These are phyloP conservation scores for Porites divaricata DNA, from an alignment of 92 coral and sea anemone species.

Conservation along the genomic window DNA sequence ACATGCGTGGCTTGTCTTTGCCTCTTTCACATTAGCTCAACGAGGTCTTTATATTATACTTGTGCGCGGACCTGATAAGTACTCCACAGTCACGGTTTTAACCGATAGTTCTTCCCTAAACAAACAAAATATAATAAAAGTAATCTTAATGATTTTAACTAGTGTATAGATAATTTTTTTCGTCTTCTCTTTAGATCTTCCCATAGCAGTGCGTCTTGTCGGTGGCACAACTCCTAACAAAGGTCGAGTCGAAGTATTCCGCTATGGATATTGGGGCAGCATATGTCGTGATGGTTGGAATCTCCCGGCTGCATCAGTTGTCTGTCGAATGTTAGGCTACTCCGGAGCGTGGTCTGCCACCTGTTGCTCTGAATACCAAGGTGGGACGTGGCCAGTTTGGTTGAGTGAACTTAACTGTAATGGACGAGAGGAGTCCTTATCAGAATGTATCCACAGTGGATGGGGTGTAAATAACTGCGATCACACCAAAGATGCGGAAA, in stretches of 20 bases:
- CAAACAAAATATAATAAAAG: background rate
- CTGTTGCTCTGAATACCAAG: slow-evolving; percentile 40
- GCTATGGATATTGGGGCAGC: slow-evolving; percentile 81
- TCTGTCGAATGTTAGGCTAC: slow-evolving; percentile 77
- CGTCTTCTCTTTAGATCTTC: slow-evolving; percentile 37
- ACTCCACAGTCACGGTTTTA: background rate
- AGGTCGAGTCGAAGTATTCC: slow-evolving; percentile 78
- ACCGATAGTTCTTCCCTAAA: background rate
- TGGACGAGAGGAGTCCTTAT: slow-evolving; percentile 61
- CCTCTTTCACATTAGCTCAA: background rate
- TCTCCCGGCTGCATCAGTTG: slow-evolving; percentile 64
- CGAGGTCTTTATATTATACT: too few species aligned
- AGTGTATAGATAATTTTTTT: too few species aligned
- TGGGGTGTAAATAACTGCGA: slow-evolving; percentile 60
- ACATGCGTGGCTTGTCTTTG: too few species aligned
- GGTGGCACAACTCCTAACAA: slow-evolving; percentile 48
- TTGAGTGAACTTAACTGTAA: slow-evolving; percentile 62
- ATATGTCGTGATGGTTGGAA: slow-evolving; percentile 73
- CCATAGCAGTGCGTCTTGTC: slow-evolving; percentile 43
- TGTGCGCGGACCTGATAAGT: too few species aligned
- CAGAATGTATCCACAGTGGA: slow-evolving; percentile 56
- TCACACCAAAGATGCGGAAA: slow-evolving; percentile 74
- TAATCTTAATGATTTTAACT: too few species aligned
- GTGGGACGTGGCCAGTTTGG: slow-evolving; percentile 71
- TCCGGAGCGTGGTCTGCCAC: slow-evolving; percentile 54